Percentiles rank a stretch among this genome's conserved stretches.
Evolutionary conservation across 2,888 invertebrate genomes (phyloP).

Genomic region (Lithosia quadra): DNA sequence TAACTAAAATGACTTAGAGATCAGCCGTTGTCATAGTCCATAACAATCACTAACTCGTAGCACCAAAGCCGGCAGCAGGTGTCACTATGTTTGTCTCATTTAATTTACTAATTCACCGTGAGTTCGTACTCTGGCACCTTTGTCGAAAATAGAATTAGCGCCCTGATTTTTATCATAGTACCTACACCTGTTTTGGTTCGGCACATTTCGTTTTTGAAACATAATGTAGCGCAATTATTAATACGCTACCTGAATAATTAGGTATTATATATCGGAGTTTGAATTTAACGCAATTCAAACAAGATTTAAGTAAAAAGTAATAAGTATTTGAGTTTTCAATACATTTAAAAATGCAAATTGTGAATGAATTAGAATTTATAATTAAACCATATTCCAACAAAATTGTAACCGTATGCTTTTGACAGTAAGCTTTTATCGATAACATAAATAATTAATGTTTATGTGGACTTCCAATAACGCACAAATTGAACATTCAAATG

Average conservation of each 20-base stretch:
- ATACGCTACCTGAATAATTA: too few species aligned
- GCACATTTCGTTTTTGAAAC: background rate
- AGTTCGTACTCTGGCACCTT: constrained; percentile 14
- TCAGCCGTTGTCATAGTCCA: background rate
- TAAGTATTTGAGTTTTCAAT: background rate
- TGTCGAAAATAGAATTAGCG: constrained; percentile 10
- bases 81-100: constrained; percentile 12
- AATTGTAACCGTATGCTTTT: constrained; percentile 8
- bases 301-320: background rate
- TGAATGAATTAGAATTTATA: constrained; percentile 9
- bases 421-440: background rate
- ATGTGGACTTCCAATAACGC: background rate
- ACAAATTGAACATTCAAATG: background rate
- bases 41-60: constrained; percentile 10
- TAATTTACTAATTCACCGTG: constrained; percentile 22
- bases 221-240: background rate
- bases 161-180: background rate
- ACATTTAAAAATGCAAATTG: background rate
- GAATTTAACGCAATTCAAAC: background rate
- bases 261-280: background rate
- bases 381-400: constrained; percentile 3
- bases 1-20: background rate
- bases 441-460: constrained; percentile 7
- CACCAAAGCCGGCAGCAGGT: constrained; percentile 19
- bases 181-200: background rate